Conservation (phyloP, 2,113 vertebrate species). For the Daubentonia madagascariensis region DNA sequence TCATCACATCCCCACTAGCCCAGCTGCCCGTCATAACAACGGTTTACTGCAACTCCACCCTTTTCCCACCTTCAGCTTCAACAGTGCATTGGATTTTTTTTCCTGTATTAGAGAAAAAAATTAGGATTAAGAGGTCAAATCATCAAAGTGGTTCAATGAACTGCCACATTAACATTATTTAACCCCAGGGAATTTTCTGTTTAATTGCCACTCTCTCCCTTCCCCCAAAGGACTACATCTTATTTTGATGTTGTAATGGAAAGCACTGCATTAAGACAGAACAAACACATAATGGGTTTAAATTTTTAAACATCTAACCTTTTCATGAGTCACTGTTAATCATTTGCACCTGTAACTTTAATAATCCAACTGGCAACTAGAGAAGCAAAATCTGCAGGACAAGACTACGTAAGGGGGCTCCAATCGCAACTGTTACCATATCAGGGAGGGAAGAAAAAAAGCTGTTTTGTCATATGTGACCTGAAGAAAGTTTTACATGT, state of each 20-base stretch:
- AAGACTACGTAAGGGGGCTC: background rate
- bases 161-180: constrained; percentile 9
- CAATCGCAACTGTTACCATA: background rate
- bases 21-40: background rate
- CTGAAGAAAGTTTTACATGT: constrained; percentile 51
- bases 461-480: background rate
- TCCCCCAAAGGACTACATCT: constrained; percentile 54
- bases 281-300: constrained; percentile 47
- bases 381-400: constrained; percentile 24
- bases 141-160: constrained; percentile 22
- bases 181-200: constrained; percentile 50
- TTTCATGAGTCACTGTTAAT: constrained; percentile 63
- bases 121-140: constrained; percentile 29
- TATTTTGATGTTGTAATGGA: constrained; percentile 60
- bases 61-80: constrained; percentile 56
- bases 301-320: constrained; percentile 64
- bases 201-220: constrained; percentile 45
- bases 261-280: constrained; percentile 43
- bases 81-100: constrained; percentile 26
- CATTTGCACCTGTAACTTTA: constrained; percentile 43
- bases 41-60: constrained; percentile 69
- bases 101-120: constrained; percentile 26
- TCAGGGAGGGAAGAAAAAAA: background rate
- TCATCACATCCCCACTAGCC: background rate
- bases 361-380: constrained; percentile 42